Base-by-base conservation (phyloP, 1,140 invertebrate species). In the Zaprionus lachaisei region DNA sequence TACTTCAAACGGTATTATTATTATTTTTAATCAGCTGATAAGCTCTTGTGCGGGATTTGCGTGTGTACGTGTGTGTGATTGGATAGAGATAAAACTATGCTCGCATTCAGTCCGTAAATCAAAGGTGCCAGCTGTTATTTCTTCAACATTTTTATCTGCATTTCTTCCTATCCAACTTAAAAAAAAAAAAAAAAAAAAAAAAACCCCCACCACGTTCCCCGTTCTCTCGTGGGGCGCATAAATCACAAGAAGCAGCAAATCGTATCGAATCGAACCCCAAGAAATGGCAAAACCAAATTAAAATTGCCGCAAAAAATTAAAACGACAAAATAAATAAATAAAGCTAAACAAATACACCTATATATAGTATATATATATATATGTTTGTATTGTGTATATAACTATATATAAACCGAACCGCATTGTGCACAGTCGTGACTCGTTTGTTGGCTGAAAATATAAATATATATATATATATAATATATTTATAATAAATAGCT, bases 401-500 rank as follows among this genome's bases (percentile, higher is more conserved):
- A 47, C 41, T 17, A 72, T 80, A 77, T 80, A 87, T 86, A 86
- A 24, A 74, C 68, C 80, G 60, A 54, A 37, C 31, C 24, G 24
- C 24, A 65, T 54, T 57, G 61, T 64, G 49, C 63, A 55, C 61
- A 65, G 20, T 55, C 28, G 24, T 11, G 41, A 34, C 24, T 38
- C 28, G 60, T 37, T 15, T 24, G 41, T 31, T 51, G 34, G 54
- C 60, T 54, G 22, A 41, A 49, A 34, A 54, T 60, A 71, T 26
- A 60, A 51, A 70, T 28, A 69, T 20, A 66, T 47, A 70, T 28
- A 57, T 20, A 66, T 47, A 75, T 76, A 68, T 79, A 75, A 51
- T 67, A 79, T 74, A 80, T 76, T 68, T 77, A 77, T 75, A 77
- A 83, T 83, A 80, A 86, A 89, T 83, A 80, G 84, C 83, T 77